Base-by-base conservation (phyloP, 2,888 invertebrate species). In the Eupithecia subfuscata region DNA sequence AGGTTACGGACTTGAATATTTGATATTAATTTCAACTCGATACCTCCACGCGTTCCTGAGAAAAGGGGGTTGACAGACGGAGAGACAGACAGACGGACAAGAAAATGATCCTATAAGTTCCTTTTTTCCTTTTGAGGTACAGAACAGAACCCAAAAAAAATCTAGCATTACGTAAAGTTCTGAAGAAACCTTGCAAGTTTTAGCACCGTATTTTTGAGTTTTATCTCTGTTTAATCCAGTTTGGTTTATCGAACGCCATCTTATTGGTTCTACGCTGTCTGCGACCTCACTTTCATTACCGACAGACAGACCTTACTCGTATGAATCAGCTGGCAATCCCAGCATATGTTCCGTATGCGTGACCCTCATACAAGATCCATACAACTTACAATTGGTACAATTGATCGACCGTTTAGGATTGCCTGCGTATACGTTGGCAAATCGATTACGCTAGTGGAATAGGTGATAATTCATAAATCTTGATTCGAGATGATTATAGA, bases 241-340 rank as follows among this genome's bases (percentile, higher is more conserved):
- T 43, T 43, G 6, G 48, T 52, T 7, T n/a, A n/a, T 3, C 14
- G 34, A 74, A 64, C 63, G 70, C 70, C 68, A 73, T 64, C 69
- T 64, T 70, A 73, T 22, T 52, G 45, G 30, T 16, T 48, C 16
- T 43, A 48, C 52, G 37, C 65, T 83, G 84, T 83, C 84, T 76
- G 83, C 82, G 86, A 84, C 84, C 86, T 86, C 81, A 87, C 87
- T 91, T 91, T 92, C 90, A 81, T 88, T 85, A 75, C 78, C 73
- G 80, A 81, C 82, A 85, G 81, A 82, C 79, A 81, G 75, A 16
- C 78, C 76, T 77, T 79, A 79, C 75, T 75, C 69, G 85, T 81
- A 86, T 93, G 93, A 94, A 89, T 94, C 93, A 94, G 86, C 88
- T 84, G 93, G 92, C 92, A 92, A 91, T 91, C 90, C 93, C 92